Conservation (phyloP, 2,113 vertebrate species). For the Hyperoodon ampullatus region DNA sequence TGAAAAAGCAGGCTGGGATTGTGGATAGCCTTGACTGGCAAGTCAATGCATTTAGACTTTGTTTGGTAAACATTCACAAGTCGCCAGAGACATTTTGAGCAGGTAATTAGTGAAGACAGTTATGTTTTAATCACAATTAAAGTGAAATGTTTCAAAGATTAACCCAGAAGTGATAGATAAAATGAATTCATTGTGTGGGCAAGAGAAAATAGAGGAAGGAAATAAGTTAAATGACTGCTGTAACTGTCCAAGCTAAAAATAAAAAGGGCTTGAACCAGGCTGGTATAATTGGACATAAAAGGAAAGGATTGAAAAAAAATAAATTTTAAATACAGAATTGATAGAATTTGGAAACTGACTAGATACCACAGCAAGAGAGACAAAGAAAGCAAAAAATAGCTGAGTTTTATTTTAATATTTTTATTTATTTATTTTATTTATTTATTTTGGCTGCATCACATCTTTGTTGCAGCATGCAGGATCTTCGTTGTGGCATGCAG, state of each 20-base stretch:
- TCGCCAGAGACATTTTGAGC: background rate
- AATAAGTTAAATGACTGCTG: background rate
- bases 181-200: background rate
- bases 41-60: background rate
- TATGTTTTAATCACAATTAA: background rate
- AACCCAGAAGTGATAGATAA: background rate
- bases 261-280: background rate
- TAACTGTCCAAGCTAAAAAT: background rate
- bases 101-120: background rate
- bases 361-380: background rate
- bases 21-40: background rate
- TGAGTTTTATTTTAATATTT: background rate
- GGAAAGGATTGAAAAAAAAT: background rate
- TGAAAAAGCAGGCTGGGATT: background rate
- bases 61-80: background rate
- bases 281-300: background rate
- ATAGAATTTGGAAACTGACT: background rate
- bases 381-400: constrained; percentile 1
- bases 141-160: background rate
- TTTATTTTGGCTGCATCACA: too few relatives aligned
- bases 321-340: background rate
- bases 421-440: too few relatives aligned
- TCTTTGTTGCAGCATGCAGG: too few relatives aligned
- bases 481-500: too few relatives aligned
- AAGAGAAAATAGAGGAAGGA: background rate